Evolutionary conservation across 2,797 vertebrate genomes (phyloP), one percentile per base, ranked within the genome.

Genomic region (Oceanodroma leucorhoa): DNA sequence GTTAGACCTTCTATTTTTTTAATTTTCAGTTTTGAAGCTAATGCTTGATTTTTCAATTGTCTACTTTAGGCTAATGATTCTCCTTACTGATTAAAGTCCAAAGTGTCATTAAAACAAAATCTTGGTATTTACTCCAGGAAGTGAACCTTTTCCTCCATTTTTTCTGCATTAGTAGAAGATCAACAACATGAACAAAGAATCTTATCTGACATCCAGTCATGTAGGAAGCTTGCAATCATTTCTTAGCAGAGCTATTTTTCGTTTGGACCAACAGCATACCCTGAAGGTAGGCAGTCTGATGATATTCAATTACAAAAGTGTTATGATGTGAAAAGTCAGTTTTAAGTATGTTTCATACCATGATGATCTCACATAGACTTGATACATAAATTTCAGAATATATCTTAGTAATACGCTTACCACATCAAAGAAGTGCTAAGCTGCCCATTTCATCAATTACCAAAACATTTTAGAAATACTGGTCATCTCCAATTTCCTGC

Each of bases 121-220:
- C 36, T 20, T 77, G 9, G 23, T 87, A 40, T 60, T 70, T 91
- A 54, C 18, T 34, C 23, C 5, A 75, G 19, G 26, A 83, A 85
- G 11, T 9, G 17, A 83, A 66, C 19, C 6, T 64, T 91, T 81
- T 78, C 60, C 29, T 66, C 34, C 23, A 15, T 46, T 76, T 91
- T 91, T 81, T 85, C 19, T 81, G 38, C 27, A 76, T 61, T 54
- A 53, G 45, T 6, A 53, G 13, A 69, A 19, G 21, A 88, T 40
- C 21, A 67, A 34, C 23, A 79, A 62, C 2, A 11, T 16, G 13
- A 81, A 80, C 0, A 0, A 0, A 0, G 34, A 89, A 77, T 50
- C 29, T 78, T 54, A 51, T 6, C 18, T 71, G 40, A 83, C 38
- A 73, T 17, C 29, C 38, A 41, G 38, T 27, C 41, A 55, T 6